These are phyloP conservation scores for Mallotus villosus DNA, from an alignment of 2,797 vertebrate genomes.

Conservation along the genomic window DNA sequence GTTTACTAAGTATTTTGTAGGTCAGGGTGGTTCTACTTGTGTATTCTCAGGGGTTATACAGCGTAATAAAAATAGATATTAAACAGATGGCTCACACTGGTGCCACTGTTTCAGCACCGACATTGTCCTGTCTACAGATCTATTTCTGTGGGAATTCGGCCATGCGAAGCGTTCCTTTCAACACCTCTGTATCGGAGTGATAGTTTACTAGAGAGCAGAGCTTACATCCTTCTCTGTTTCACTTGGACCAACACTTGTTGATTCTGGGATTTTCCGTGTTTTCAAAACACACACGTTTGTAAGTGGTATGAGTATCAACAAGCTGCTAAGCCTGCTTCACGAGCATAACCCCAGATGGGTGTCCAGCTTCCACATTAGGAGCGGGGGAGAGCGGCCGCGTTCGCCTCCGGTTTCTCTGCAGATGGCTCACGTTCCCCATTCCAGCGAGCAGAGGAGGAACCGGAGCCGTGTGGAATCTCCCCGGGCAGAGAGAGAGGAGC, in stretches of 20 bases:
- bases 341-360: conserved; percentile 25
- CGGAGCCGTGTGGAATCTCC: conserved; percentile 53
- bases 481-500: conserved; percentile 14
- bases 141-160: too few relatives aligned
- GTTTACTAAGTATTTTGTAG: background rate
- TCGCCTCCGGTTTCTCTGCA: conserved; percentile 47
- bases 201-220: conserved; percentile 11
- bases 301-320: conserved; percentile 16
- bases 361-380: conserved; percentile 34
- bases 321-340: conserved; percentile 12
- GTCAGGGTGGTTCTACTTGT: background rate
- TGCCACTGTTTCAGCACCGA: too few relatives aligned
- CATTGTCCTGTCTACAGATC: too few relatives aligned
- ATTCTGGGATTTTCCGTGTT: conserved; percentile 25
- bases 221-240: conserved; percentile 6
- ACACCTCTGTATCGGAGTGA: background rate
- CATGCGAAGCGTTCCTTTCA: too few relatives aligned
- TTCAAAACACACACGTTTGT: conserved; percentile 21
- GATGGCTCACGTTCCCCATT: conserved; percentile 66
- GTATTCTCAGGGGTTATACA: background rate
- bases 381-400: conserved; percentile 24
- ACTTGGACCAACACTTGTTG: conserved; percentile 32
- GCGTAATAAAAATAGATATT: too few relatives aligned
- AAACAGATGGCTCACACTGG: too few relatives aligned
- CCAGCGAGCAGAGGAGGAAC: conserved; percentile 58